Percentiles rank a stretch among this genome's conserved stretches.
Conservation (phyloP, 2,888 invertebrate species). For the Brachypalpus laphriformis region DNA sequence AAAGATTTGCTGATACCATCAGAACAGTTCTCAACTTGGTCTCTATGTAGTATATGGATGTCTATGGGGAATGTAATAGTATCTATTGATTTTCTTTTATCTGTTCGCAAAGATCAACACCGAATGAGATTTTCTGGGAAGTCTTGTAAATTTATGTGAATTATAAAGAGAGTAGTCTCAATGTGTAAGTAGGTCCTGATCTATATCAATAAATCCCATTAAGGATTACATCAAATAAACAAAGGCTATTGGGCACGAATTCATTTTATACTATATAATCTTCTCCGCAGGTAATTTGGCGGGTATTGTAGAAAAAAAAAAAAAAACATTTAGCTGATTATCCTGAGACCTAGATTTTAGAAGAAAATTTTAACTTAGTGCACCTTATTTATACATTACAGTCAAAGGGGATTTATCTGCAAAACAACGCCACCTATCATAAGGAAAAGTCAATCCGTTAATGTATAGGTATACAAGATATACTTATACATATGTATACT, state of each 20-base stretch:
- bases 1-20: slow-evolving; percentile 15
- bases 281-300: no score
- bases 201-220: not conserved
- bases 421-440: no score
- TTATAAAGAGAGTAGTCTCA: not conserved
- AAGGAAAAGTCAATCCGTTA: no score
- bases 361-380: no score
- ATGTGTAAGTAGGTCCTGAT: not conserved
- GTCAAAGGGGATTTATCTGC: no score
- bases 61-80: not conserved
- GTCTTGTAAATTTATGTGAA: slow-evolving; percentile 3
- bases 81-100: slow-evolving; percentile 20
- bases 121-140: not conserved
- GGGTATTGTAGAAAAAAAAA: no score
- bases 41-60: not conserved
- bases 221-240: not conserved
- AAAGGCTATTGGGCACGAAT: not conserved
- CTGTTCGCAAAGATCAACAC: not conserved
- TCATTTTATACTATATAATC: no score
- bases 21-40: not conserved
- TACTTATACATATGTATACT: no score
- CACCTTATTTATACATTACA: no score
- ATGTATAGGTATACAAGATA: no score
- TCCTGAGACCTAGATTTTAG: no score
- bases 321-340: no score